A percentile compares a stretch with the other conserved stretches of the same genome.
Conservation (phyloP, 53 echinoderm and acorn worm species). For the Henricia sp. region DNA sequence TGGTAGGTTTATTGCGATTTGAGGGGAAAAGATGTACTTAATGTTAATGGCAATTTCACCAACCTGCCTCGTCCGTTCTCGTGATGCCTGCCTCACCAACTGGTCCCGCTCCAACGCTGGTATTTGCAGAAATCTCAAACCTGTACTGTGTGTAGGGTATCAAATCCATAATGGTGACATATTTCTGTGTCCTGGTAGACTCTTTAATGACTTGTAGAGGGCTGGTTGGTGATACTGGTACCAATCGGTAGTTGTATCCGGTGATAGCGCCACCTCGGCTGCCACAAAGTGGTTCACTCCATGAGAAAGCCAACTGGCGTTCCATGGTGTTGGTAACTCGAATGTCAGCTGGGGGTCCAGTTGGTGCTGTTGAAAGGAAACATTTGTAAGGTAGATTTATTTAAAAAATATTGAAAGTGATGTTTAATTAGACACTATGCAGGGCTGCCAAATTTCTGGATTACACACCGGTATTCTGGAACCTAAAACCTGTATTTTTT, state of each 20-base stretch:
- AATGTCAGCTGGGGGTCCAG: neutral
- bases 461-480: too few relatives aligned
- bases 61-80: neutral
- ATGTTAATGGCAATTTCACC: too few relatives aligned
- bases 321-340: neutral
- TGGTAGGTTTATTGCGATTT: too few relatives aligned
- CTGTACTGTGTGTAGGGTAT: conserved; percentile 62
- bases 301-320: neutral
- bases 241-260: neutral
- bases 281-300: neutral
- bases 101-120: conserved; percentile 4
- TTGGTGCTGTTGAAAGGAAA: neutral
- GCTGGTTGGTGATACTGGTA: neutral
- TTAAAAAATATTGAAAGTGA: too few relatives aligned
- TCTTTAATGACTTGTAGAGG: too few relatives aligned
- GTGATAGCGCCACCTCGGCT: conserved; percentile 7
- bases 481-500: too few relatives aligned
- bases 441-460: too few relatives aligned
- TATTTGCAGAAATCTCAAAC: conserved; percentile 54
- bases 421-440: too few relatives aligned
- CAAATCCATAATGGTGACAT: conserved; percentile 18
- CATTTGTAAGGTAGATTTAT: too few relatives aligned
- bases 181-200: too few relatives aligned
- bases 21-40: too few relatives aligned
- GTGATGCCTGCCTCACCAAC: neutral